Evolutionary conservation across 2,888 invertebrate species (phyloP), one percentile per base, ranked within the genome.

Genomic region (Loripinus fragilis): DNA sequence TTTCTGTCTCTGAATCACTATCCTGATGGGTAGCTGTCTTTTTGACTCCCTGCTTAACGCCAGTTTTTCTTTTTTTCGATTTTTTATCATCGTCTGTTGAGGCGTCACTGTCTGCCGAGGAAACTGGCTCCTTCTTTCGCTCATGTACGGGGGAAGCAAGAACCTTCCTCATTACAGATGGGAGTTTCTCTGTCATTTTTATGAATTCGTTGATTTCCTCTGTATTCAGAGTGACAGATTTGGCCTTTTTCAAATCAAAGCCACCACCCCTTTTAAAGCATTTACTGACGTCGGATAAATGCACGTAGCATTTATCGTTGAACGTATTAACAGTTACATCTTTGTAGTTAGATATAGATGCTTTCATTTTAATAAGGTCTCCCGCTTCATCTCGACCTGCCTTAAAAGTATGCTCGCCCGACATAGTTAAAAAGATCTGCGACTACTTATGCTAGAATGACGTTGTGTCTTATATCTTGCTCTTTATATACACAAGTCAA

Each of bases 211-310:
- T 33, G 8, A 60, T 33, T 20, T 60, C 60, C 3, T 33, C 60
- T 33, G 5, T 60, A 17, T 60, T 60, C 17, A 60, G 33, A 60
- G 60, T 60, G 33, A 60, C 60, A 60, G 30, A 60, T 23, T 60
- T 60, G 33, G 60, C 30, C 33, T 33, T 60, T 33, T 60, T 60
- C 23, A 60, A 5, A 17, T 60, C 60, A 33, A 60, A 30, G 2
- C 60, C 33, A 1, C 60, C 60, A 17, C 60, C 60, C 17, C 33
- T 60, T 5, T 5, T 33, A 5, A 30, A 60, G 60, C 60, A 60
- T 60, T 60, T 60, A 33, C 60, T 60, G 60, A 60, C 60, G 60
- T 60, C 60, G 5, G 33, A 33, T 2, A 60, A 5, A 60, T 60
- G 60, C 1, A 60, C 5, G 33, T 60, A 60, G 33, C 33, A 3